These are phyloP conservation scores for Pseudomyrmex sp. DNA, from an alignment of 1,140 invertebrate species.

Conservation along the genomic window DNA sequence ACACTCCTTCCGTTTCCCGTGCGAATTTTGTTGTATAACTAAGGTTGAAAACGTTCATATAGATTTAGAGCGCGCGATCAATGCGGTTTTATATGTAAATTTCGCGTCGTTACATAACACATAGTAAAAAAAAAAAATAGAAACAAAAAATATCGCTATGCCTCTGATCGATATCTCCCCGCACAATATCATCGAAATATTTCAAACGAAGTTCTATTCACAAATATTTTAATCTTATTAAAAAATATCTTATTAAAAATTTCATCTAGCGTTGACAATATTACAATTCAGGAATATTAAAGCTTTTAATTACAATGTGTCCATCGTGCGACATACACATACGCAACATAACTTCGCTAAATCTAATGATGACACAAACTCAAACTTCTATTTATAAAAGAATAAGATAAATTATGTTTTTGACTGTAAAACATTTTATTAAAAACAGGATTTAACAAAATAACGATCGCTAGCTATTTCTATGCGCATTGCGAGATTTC, in stretches of 20 bases:
- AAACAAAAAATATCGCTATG: constrained; percentile 7
- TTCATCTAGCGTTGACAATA: constrained; percentile 7
- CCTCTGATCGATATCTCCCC: constrained; percentile 2
- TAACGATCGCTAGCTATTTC: background rate
- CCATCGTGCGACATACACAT: background rate
- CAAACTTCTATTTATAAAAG: background rate
- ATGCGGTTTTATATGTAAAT: background rate
- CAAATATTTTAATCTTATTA: constrained; percentile 41
- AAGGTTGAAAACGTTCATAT: background rate
- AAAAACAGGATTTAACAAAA: background rate
- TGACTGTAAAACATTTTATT: background rate
- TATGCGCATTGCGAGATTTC: background rate
- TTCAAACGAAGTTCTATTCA: constrained; percentile 10
- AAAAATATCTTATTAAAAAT: constrained; percentile 21
- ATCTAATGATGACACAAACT: background rate
- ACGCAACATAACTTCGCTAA: background rate
- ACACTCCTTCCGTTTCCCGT: background rate
- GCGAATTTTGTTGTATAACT: background rate
- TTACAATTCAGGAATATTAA: background rate
- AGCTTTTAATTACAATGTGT: background rate
- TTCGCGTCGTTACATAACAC: background rate
- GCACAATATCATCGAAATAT: constrained; percentile 19
- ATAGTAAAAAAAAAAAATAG: background rate
- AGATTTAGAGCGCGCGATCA: background rate
- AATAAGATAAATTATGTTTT: background rate